Percentiles rank a stretch among this genome's conserved stretches.
These are phyloP conservation scores for Cyprinodon tularosa DNA, from an alignment of 2,113 vertebrate species.

Conservation along the genomic window DNA sequence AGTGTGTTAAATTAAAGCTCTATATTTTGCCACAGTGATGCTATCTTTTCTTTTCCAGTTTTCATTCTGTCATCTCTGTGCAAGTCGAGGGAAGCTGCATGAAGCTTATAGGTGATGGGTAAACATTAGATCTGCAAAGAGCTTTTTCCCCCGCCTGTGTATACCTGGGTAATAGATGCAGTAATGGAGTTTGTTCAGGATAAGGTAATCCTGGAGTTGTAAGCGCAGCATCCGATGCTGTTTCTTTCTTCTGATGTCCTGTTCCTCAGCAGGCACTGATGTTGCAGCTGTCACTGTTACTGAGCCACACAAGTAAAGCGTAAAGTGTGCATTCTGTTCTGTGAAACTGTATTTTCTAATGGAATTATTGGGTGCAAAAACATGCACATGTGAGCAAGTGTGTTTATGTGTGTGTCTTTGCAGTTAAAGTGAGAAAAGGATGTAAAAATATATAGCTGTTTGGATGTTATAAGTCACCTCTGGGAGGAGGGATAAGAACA, in stretches of 20 bases:
- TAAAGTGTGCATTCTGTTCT: conserved; percentile 18
- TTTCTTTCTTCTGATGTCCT: conserved; percentile 47
- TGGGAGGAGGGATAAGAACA: conserved; percentile 72
- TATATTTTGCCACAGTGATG: conserved; percentile 12
- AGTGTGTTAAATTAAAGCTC: conserved; percentile 8
- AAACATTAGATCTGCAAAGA: conserved; percentile 70
- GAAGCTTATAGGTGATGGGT: conserved; percentile 55
- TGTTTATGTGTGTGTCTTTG: conserved; percentile 6
- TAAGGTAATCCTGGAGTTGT: conserved; percentile 66
- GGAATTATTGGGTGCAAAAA: conserved; percentile 13
- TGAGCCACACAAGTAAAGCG: conserved; percentile 53
- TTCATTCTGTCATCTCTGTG: conserved; percentile 38
- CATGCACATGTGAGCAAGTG: conserved; percentile 2
- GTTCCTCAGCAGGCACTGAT: conserved; percentile 60
- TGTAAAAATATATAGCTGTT: conserved; percentile 64
- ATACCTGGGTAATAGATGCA: conserved; percentile 69
- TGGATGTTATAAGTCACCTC: conserved; percentile 69
- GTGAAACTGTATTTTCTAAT: conserved; percentile 1
- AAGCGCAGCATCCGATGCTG: conserved; percentile 56
- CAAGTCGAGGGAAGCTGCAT: conserved; percentile 43
- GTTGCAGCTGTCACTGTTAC: conserved; percentile 49
- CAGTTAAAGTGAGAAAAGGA: conserved; percentile 10
- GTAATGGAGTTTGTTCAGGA: conserved; percentile 76
- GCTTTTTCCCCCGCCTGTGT: conserved; percentile 60
- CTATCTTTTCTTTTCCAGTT: conserved; percentile 13